phyloP scores from a whole-genome alignment of 2,888 invertebrate genomes.

The Eristalinus sepulchralis region DNA sequence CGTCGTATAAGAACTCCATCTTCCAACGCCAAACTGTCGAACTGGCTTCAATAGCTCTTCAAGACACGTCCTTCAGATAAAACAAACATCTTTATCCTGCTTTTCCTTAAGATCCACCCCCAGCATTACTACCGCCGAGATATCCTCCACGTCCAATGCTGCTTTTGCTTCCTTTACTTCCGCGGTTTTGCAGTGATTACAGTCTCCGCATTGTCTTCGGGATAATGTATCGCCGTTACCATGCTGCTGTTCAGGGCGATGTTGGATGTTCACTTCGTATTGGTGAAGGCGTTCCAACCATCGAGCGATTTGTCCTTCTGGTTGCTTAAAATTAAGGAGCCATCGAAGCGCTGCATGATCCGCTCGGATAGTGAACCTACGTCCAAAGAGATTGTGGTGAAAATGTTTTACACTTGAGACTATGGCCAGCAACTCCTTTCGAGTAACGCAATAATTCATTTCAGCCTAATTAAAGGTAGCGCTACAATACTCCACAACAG shows the following conservation, averaged over 20 bases:
- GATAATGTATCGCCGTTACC: conserved; percentile 68
- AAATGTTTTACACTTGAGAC: conserved; percentile 73
- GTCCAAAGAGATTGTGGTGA: conserved; percentile 74
- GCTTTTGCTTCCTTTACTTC: not conserved
- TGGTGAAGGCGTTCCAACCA: conserved; percentile 73
- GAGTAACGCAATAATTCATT: not conserved
- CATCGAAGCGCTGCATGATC: conserved; percentile 76
- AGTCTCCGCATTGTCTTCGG: conserved; percentile 12
- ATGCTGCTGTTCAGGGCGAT: conserved; percentile 46
- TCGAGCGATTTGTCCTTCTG: conserved; percentile 74
- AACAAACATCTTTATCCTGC: not conserved
- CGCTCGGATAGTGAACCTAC: conserved; percentile 73
- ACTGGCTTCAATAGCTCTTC: not conserved
- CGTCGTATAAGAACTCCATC: not conserved
- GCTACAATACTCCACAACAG: not conserved
- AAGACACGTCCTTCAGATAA: not conserved
- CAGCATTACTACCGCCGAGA: not conserved
- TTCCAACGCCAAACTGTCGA: conserved; percentile 6
- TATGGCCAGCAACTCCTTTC: conserved; percentile 71
- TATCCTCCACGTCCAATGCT: no score
- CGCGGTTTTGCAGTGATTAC: not conserved
- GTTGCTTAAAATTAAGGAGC: conserved; percentile 74
- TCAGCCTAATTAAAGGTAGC: not conserved
- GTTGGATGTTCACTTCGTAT: not conserved
- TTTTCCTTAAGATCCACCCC: not conserved